Evolutionary conservation across 1,140 invertebrate genomes (phyloP).

Genomic region (Cydia amplana): DNA sequence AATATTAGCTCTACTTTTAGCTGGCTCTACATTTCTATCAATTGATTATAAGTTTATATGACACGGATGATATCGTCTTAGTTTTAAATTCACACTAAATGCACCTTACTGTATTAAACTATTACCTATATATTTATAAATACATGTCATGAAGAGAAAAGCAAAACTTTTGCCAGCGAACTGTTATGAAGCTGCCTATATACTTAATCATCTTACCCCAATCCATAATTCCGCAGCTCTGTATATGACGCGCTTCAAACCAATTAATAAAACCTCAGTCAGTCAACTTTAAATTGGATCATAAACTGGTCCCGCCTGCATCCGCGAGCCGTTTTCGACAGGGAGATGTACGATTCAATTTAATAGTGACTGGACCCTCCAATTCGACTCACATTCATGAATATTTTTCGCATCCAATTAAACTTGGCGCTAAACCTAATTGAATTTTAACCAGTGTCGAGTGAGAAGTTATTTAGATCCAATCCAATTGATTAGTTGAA

Average conservation of each 20-base stretch:
- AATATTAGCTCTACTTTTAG: not conserved
- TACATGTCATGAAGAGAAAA: no score
- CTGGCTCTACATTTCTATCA: not conserved
- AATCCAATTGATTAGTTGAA: constrained; percentile 1
- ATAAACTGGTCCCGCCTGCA: constrained; percentile 25
- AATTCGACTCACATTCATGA: constrained; percentile 8
- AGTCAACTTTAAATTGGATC: constrained; percentile 32
- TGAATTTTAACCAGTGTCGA: constrained; percentile 11
- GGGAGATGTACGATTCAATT: constrained; percentile 43
- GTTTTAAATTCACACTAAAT: no score
- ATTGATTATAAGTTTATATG: not conserved
- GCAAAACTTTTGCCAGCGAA: not conserved
- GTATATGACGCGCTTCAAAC: constrained; percentile 9
- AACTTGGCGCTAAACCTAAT: constrained; percentile 9
- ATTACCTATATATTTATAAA: no score
- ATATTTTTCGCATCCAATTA: constrained; percentile 27
- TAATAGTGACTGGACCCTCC: constrained; percentile 22
- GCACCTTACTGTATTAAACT: no score
- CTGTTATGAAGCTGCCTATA: not conserved
- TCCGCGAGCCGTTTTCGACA: constrained; percentile 34
- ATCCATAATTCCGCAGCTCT: not conserved
- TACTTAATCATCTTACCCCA: not conserved
- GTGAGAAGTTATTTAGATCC: constrained; percentile 14
- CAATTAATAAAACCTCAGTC: constrained; percentile 30
- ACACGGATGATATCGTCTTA: no score